Conservation (phyloP, 2,797 vertebrate species). For the Antrozous pallidus region DNA sequence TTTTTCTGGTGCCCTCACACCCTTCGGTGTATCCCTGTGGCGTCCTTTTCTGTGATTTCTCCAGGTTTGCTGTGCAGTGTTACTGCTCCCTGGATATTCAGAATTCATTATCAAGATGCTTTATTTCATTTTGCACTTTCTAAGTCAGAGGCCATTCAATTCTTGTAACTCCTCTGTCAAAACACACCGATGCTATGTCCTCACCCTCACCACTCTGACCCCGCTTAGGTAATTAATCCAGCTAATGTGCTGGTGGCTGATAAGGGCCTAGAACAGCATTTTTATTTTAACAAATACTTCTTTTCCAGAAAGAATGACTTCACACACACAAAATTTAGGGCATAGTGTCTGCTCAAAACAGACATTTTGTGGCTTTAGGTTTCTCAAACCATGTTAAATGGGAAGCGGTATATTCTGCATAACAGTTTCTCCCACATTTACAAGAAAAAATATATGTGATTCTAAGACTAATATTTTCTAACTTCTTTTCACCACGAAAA, state of each 20-base stretch:
- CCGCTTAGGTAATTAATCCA: neutral
- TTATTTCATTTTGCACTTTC: neutral
- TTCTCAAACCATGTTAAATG: neutral
- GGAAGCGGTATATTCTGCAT: neutral
- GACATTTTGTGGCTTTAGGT: neutral
- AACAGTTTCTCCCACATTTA: neutral
- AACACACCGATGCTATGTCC: neutral
- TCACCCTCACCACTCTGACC: neutral
- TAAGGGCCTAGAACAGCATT: neutral
- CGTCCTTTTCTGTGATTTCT: neutral
- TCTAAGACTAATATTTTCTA: neutral
- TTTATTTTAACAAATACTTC: neutral
- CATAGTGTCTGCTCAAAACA: neutral
- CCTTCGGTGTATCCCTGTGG: neutral
- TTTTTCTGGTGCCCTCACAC: neutral
- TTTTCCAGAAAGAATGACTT: neutral
- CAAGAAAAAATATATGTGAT: neutral
- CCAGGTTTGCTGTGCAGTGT: neutral
- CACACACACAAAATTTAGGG: neutral
- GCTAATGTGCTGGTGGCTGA: neutral
- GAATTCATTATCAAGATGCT: slow-evolving; percentile 6
- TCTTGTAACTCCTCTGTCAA: neutral
- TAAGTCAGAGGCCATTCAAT: slow-evolving; percentile 18
- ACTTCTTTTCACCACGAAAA: neutral
- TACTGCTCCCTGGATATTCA: neutral